Base-by-base conservation (phyloP, 2,888 invertebrate species). In the Gymnocheta viridis region DNA sequence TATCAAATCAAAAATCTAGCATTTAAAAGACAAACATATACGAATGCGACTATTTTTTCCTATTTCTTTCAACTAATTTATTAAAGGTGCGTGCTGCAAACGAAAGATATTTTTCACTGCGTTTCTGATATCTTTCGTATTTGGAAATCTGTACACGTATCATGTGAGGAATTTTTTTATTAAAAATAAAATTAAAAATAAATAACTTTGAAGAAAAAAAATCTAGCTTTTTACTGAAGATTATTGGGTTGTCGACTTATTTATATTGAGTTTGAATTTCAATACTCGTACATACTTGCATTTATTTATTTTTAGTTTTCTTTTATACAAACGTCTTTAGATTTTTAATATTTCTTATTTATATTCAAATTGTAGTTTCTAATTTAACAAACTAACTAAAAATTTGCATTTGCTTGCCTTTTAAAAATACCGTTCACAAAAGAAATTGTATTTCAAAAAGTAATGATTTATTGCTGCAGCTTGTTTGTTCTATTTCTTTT, bases 281-380 rank as follows among this genome's bases (percentile, higher is more conserved):
- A 81, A 74, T 62, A 54, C 56, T 62, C 32, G 70, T 54, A n/a
- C 38, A 60, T 47, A 38, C 17, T 44, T 54, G 22, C 19, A 27
- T 17, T 54, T 70, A 58, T 19, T 51, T 47, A 47, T 72, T 35
- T 72, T 35, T 67, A 60, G 69, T 80, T 81, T 74, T 80, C 66
- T 77, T 80, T 60, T 77, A 72, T 62, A 17, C 66, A 44, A 62
- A 81, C 84, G 81, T 84, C 77, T 84, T 67, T 64, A 32, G 84
- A 77, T 77, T 84, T 72, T 73, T 77, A 81, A 84, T 84, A 49
- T 73, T 60, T 70, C 38, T 32, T 74, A 12, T 29, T 76, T 44
- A 32, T 54, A 47, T 47, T 76, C 24, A 5, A 56, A 54, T 56
- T 56, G 32, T 66, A 73, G 67, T 67, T 76, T 66, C 49, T 54